Evolutionary conservation across 2,888 invertebrate species (phyloP).

Genomic region (Aelia acuminata): DNA sequence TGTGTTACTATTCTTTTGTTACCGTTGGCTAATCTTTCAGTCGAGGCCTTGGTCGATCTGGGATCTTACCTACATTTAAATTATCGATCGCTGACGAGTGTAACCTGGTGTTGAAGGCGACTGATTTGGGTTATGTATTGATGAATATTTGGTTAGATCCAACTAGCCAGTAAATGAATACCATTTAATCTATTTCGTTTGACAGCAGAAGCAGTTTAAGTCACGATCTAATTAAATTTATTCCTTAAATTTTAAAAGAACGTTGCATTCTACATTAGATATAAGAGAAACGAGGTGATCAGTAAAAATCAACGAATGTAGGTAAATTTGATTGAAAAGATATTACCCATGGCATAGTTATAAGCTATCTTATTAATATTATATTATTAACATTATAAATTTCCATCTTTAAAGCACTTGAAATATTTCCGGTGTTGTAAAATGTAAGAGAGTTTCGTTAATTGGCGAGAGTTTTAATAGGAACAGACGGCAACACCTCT

Average conservation of each 20-base stretch:
- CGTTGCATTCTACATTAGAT: background rate
- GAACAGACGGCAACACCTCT: background rate
- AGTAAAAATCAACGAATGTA: background rate
- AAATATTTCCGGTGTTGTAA: background rate
- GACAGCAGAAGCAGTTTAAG: background rate
- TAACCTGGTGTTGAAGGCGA: background rate
- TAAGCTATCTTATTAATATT: no score
- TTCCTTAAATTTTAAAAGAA: background rate
- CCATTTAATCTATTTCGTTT: background rate
- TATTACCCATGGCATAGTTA: no score
- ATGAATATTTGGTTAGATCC: background rate
- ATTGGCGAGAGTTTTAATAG: background rate
- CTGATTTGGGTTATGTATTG: background rate
- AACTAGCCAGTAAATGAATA: background rate
- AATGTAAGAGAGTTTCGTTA: background rate
- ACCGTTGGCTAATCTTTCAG: conserved; percentile 28
- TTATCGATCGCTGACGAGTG: conserved; percentile 3
- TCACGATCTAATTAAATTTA: background rate
- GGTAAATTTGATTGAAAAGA: no score
- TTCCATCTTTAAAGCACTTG: no score
- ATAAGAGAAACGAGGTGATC: background rate
- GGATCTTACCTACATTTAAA: conserved; percentile 20
- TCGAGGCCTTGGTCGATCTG: background rate
- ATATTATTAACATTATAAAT: no score
- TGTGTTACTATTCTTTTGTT: conserved; percentile 49